Base-by-base conservation (phyloP, 2,113 vertebrate genomes). In the Muntiacus reevesi region DNA sequence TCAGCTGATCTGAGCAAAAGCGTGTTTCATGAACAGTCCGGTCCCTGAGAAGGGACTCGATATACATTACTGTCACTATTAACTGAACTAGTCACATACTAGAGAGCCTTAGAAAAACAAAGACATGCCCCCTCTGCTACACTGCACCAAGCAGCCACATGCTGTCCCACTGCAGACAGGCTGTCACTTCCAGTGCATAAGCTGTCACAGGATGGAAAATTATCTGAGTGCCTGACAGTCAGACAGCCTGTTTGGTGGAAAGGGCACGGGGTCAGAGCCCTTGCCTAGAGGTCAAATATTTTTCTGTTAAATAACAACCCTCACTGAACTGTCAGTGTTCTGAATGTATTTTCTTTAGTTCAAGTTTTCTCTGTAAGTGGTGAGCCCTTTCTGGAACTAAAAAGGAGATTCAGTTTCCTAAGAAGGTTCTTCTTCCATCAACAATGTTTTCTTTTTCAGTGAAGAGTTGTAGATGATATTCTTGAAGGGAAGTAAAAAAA, bases 291-390 rank as follows among this genome's bases (percentile, higher is more conserved):
- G 97, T 95, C 55, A n/a, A 12, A 98, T 16, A 36, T 81, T 67
- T 94, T 96, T 96, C 87, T 97, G 36, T 93, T 91, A 76, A 95
- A 98, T 94, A 19, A 36, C 40, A 91, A n/a, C 97, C 23, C 57
- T 97, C 16, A 71, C 55, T 89, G 27, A 97, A 90, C 0, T 94
- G 95, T 95, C 91, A 59, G 52, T 14, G 14, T 64, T 94, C 88
- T 93, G 8, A 94, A 98, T 93, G 86, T 64, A 60, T 94, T 90
- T 97, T 95, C 89, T 92, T 95, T 97, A 86, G 89, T 94, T 98
- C 19, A 76, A 81, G 81, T 89, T 97, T 94, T 88, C 8, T 94
- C 74, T 91, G 52, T 95, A 86, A 8, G 64, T 83, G 12, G 25
- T 59, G 50, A 85, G 55, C 94, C 74, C 85, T 85, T 95, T 95